Percentiles rank a stretch among this genome's conserved stretches.
Evolutionary conservation across 2,797 vertebrate species (phyloP).

Genomic region (Fringilla coelebs): DNA sequence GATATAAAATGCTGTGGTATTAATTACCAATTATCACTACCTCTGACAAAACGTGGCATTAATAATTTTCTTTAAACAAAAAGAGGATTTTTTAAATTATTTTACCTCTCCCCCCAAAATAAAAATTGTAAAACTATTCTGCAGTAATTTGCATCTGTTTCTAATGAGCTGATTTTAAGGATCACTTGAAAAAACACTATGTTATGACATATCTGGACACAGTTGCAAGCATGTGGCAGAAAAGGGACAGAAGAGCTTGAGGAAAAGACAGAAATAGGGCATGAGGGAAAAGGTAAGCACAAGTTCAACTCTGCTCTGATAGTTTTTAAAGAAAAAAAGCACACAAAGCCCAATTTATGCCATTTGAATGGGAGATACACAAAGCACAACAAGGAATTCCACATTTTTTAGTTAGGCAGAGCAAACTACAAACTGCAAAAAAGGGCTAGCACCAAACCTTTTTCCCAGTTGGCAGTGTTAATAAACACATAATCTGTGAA

Average conservation of each 20-base stretch:
- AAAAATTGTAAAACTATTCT: background rate
- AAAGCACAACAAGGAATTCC: background rate
- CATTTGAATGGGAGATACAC: background rate
- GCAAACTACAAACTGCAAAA: background rate
- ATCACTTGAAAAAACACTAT: background rate
- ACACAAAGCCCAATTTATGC: background rate
- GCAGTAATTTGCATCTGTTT: background rate
- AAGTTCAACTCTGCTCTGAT: background rate
- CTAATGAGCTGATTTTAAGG: background rate
- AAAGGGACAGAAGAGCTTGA: background rate
- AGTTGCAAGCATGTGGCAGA: background rate
- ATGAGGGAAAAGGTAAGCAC: background rate
- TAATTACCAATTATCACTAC: conserved; percentile 1
- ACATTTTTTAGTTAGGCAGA: background rate
- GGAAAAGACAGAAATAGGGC: background rate
- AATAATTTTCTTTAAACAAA: background rate
- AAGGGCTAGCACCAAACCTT: background rate
- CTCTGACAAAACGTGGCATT: background rate
- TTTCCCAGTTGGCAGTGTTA: background rate
- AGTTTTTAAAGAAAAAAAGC: background rate
- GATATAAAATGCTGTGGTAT: background rate
- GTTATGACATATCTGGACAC: background rate
- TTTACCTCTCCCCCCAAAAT: background rate
- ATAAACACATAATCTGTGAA: background rate
- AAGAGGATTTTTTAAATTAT: background rate